Evolutionary conservation across 2,888 invertebrate genomes (phyloP).

Genomic region (Theretra japonica): DNA sequence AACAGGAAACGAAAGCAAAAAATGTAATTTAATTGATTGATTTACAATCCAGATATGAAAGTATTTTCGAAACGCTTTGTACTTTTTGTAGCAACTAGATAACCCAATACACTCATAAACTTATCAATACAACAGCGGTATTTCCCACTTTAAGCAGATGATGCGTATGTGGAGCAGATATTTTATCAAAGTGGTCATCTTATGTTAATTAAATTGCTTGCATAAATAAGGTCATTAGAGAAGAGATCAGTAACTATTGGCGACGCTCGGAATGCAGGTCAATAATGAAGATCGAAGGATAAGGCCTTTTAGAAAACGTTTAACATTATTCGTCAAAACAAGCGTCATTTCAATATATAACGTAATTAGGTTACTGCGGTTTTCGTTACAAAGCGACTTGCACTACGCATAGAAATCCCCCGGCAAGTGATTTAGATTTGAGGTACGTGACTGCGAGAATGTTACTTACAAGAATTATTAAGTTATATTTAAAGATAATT

Average conservation of each 20-base stretch:
- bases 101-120: too few relatives aligned
- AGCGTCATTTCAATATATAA: slow-evolving; percentile 8
- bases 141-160: too few relatives aligned
- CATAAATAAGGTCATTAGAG: background rate
- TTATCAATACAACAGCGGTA: too few relatives aligned
- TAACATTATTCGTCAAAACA: background rate
- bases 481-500: background rate
- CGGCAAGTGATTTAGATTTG: background rate
- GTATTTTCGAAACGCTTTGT: too few relatives aligned
- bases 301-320: background rate
- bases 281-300: slow-evolving; percentile 22
- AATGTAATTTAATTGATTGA: too few relatives aligned
- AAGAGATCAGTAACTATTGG: background rate
- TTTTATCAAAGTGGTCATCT: background rate
- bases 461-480: background rate
- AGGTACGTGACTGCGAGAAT: slow-evolving; percentile 4
- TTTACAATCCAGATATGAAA: too few relatives aligned
- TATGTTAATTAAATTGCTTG: background rate
- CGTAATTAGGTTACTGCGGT: slow-evolving; percentile 8
- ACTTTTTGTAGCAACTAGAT: too few relatives aligned
- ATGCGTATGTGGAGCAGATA: background rate
- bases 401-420: slow-evolving; percentile 9
- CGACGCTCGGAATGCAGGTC: slow-evolving; percentile 4
- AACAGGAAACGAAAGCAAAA: too few relatives aligned
- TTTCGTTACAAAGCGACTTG: slow-evolving; percentile 12